Evolutionary conservation across 2,113 vertebrate genomes (phyloP).

Genomic region (Lagenorhynchus albirostris): DNA sequence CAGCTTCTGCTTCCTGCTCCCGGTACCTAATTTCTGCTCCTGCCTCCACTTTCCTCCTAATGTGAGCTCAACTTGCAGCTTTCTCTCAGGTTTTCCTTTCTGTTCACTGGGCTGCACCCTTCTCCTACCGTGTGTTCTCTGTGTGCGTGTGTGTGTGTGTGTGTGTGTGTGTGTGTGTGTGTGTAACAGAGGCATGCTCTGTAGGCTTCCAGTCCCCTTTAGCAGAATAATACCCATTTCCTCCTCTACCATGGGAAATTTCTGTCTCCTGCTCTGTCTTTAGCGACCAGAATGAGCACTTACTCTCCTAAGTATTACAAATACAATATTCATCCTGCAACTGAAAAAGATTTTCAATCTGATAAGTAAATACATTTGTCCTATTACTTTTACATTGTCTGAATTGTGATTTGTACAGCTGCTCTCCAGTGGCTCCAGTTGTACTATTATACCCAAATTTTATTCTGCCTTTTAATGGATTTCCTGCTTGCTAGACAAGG

Average conservation of each 20-base stretch:
- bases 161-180: constrained; percentile 48
- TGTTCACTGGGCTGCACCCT: constrained; percentile 63
- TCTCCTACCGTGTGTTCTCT: constrained; percentile 61
- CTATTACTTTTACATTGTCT: not conserved
- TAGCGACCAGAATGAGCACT: not conserved
- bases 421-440: not conserved
- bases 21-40: constrained; percentile 87
- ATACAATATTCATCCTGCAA: not conserved
- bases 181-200: constrained; percentile 58
- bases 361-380: not conserved
- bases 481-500: not conserved
- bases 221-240: constrained; percentile 40
- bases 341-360: constrained; percentile 36
- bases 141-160: constrained; percentile 26
- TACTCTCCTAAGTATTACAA: not conserved
- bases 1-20: constrained; percentile 89
- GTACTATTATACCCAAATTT: not conserved
- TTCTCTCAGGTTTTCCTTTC: constrained; percentile 76
- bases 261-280: constrained; percentile 12
- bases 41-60: constrained; percentile 87
- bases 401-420: not conserved
- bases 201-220: constrained; percentile 27
- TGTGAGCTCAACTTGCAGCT: constrained; percentile 84
- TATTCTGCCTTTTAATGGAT: constrained; percentile 26
- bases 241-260: constrained; percentile 60